phyloP scores from a whole-genome alignment of 2,888 invertebrate genomes.

The Volucella inflata region DNA sequence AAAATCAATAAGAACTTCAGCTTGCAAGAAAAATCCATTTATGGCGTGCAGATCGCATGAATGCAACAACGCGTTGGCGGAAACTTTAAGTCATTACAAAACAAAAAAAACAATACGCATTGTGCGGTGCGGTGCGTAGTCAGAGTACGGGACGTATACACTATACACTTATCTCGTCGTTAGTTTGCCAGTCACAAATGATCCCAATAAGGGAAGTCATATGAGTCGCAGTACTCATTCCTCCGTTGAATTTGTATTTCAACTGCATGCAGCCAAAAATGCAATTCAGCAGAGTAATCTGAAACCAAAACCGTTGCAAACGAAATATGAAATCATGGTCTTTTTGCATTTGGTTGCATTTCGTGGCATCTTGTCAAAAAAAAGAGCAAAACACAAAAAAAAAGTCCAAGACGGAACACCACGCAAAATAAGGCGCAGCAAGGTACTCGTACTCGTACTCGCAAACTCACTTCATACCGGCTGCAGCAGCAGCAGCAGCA shows the following conservation, averaged over 20 bases:
- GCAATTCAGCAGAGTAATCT: neutral
- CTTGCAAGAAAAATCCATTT: slow-evolving; percentile 51
- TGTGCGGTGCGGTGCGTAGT: slow-evolving; percentile 7
- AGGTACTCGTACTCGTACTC: neutral
- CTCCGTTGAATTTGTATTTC: slow-evolving; percentile 25
- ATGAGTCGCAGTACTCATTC: slow-evolving; percentile 6
- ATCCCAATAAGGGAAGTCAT: slow-evolving; percentile 55
- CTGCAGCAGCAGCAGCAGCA: neutral
- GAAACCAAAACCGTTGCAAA: slow-evolving; percentile 13
- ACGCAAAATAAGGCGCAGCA: slow-evolving; percentile 9
- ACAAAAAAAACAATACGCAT: slow-evolving; percentile 46
- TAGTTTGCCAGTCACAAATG: slow-evolving; percentile 39
- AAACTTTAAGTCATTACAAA: slow-evolving; percentile 30
- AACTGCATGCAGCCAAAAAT: slow-evolving; percentile 33
- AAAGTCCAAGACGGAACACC: too few species aligned
- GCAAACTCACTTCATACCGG: slow-evolving; percentile 30
- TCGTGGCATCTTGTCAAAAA: neutral
- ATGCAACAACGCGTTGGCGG: slow-evolving; percentile 56
- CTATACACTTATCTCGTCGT: slow-evolving; percentile 14
- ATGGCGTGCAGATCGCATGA: slow-evolving; percentile 44
- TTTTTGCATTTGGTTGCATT: neutral
- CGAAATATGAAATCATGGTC: slow-evolving; percentile 30
- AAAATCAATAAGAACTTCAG: slow-evolving; percentile 7
- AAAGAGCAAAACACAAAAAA: neutral
- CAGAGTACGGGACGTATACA: too few species aligned